Evolutionary conservation across 2,113 vertebrate species (phyloP), one percentile per base, ranked within the genome.

Genomic region (Scartelaos histophorus): DNA sequence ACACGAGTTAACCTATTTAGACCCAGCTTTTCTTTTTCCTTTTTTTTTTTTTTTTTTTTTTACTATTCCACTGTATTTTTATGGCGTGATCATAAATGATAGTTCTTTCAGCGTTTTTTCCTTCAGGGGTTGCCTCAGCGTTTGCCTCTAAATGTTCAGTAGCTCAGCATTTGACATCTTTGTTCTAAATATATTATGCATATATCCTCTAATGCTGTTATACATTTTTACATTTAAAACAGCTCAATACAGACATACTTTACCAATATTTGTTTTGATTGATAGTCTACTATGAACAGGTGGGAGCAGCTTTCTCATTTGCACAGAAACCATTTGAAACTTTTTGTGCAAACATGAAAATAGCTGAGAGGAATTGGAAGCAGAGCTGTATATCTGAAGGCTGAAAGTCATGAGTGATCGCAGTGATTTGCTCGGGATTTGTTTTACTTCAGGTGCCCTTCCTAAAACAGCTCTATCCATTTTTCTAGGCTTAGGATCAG

Each of bases 1-100:
- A 29, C 35, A 21, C 29, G 34, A 58, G 49, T 54, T 68, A 66
- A 25, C 77, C 76, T 79, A 79, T 86, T 79, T 85, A 77, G 69
- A 71, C 53, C 64, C 34, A 79, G 53, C 21, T n/a, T n/a, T n/a
- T n/a, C n/a, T n/a, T n/a, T n/a, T n/a, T n/a, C n/a, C n/a, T n/a
- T n/a, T n/a, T n/a, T n/a, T n/a, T n/a, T n/a, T n/a, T n/a, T n/a
- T n/a, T n/a, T n/a, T n/a, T n/a, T n/a, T 11, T 75, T 66, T 78
- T 45, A 12, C 4, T 13, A 45, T 2, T 61, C n/a, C 24, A 19
- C 47, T 34, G 21, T 79, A 64, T 70, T 85, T 57, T 25, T 54
- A 54, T 21, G 17, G 17, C 21, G 6, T 13, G 56, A 25, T 15
- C 22, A 25, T 58, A 24, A 58, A 15, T 58, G 11, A 22, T 58